Conservation (phyloP, 2,888 invertebrate genomes). For the Stenodema calcarata region DNA sequence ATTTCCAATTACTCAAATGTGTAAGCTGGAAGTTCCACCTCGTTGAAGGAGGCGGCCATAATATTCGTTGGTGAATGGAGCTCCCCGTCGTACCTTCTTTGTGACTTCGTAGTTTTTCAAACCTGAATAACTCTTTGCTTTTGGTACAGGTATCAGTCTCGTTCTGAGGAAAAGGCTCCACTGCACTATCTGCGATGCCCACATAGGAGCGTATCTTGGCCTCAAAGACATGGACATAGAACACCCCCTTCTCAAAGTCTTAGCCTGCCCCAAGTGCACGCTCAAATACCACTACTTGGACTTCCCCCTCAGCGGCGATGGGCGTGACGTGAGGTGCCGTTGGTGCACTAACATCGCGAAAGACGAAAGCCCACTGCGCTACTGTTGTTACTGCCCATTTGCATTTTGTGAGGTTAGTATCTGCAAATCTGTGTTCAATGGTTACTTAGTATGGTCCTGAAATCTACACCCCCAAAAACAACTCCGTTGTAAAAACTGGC, state of each 20-base stretch:
- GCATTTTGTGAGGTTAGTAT: conserved; percentile 52
- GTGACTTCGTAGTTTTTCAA: too few relatives aligned
- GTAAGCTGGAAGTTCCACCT: too few relatives aligned
- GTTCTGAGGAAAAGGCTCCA: conserved; percentile 48
- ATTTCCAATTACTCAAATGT: too few relatives aligned
- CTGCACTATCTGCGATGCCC: conserved; percentile 52
- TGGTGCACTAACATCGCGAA: conserved; percentile 49
- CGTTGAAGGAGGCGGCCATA: too few relatives aligned
- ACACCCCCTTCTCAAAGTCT: conserved; percentile 52
- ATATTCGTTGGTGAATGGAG: too few relatives aligned
- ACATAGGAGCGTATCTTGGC: conserved; percentile 48
- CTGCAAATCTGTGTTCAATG: too few relatives aligned
- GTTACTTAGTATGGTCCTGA: too few relatives aligned
- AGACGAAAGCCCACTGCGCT: conserved; percentile 40
- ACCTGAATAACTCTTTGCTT: not conserved
- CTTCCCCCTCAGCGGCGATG: conserved; percentile 37
- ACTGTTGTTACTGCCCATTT: conserved; percentile 52
- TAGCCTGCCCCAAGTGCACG: conserved; percentile 49
- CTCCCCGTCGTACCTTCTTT: too few relatives aligned
- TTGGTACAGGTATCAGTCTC: conserved; percentile 30
- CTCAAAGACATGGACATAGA: conserved; percentile 44
- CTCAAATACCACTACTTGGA: conserved; percentile 40
- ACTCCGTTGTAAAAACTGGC: too few relatives aligned
- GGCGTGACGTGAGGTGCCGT: conserved; percentile 48
- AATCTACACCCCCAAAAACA: too few relatives aligned